A percentile compares a stretch with the other conserved stretches of the same genome.
Evolutionary conservation across 2,113 vertebrate genomes (phyloP).

Genomic region (Corapipo altera): DNA sequence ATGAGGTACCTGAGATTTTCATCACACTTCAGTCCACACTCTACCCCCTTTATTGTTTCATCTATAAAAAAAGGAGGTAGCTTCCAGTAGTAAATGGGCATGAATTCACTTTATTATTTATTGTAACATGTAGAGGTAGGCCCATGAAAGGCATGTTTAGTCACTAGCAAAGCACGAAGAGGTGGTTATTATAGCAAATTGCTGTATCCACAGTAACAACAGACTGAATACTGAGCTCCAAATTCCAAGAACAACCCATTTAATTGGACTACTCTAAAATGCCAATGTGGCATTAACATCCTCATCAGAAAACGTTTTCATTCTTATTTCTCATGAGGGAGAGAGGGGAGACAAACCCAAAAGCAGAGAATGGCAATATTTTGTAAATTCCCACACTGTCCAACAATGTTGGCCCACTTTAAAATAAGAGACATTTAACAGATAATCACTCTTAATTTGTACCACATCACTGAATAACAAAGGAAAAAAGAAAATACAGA

Average conservation of each 20-base stretch:
- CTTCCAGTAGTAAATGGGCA: not conserved
- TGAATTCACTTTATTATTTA: not conserved
- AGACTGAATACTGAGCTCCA: not conserved
- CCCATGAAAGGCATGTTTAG: not conserved
- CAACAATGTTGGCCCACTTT: not conserved
- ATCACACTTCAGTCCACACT: not conserved
- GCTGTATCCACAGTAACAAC: conserved; percentile 36
- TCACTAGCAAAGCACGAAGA: not conserved
- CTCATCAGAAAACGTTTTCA: not conserved
- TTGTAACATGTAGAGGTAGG: not conserved
- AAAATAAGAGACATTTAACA: not conserved
- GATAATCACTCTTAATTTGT: conserved; percentile 10
- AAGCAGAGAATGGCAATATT: not conserved
- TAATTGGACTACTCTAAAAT: not conserved
- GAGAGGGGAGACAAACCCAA: not conserved
- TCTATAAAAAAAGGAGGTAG: not conserved
- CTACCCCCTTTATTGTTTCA: not conserved
- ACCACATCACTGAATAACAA: not conserved
- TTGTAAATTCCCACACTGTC: not conserved
- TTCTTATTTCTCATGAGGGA: not conserved
- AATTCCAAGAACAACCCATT: not conserved
- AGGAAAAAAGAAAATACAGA: not conserved
- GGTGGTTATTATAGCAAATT: not conserved
- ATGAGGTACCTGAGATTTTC: not conserved
- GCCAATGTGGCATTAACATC: not conserved